Evolutionary conservation across 2,888 invertebrate species (phyloP).

Genomic region (Hermodice carunculata): DNA sequence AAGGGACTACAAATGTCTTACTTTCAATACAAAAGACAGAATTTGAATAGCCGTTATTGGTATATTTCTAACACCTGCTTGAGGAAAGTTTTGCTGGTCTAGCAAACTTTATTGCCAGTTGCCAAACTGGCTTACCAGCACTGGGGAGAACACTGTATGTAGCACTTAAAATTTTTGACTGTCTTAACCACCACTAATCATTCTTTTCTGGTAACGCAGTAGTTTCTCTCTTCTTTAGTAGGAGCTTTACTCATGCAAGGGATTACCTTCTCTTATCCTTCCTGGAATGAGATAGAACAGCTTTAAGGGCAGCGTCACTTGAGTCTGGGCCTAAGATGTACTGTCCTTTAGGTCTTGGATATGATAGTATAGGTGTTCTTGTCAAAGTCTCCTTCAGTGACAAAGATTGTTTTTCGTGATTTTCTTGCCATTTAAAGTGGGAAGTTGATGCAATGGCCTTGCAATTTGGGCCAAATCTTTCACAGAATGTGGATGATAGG

Average conservation of each 20-base stretch:
- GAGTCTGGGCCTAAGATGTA: conserved; percentile 18
- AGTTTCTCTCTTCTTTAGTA: conserved; percentile 8
- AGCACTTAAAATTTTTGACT: conserved; percentile 1
- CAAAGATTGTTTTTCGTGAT: not conserved
- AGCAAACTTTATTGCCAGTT: too few relatives aligned
- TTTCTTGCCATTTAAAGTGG: conserved; percentile 16
- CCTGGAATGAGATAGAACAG: conserved; percentile 20
- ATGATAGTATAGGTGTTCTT: conserved; percentile 22
- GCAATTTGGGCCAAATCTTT: conserved; percentile 12
- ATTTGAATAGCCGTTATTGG: too few relatives aligned
- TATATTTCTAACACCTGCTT: too few relatives aligned
- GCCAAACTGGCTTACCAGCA: too few relatives aligned
- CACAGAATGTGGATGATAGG: conserved; percentile 19
- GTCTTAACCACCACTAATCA: conserved; percentile 13
- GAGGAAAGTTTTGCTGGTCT: too few relatives aligned
- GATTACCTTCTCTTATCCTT: conserved; percentile 6
- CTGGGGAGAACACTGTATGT: too few relatives aligned
- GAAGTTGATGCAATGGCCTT: not conserved
- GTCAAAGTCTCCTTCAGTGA: conserved; percentile 6
- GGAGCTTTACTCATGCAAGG: conserved; percentile 10
- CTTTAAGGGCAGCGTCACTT: conserved; percentile 12
- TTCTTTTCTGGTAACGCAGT: conserved; percentile 17
- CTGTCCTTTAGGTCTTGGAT: not conserved
- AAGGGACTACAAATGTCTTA: too few relatives aligned
- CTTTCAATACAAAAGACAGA: too few relatives aligned